Percentiles rank a stretch among this genome's conserved stretches.
Conservation (phyloP, 2,113 vertebrate species). For the Anseranas semipalmata region DNA sequence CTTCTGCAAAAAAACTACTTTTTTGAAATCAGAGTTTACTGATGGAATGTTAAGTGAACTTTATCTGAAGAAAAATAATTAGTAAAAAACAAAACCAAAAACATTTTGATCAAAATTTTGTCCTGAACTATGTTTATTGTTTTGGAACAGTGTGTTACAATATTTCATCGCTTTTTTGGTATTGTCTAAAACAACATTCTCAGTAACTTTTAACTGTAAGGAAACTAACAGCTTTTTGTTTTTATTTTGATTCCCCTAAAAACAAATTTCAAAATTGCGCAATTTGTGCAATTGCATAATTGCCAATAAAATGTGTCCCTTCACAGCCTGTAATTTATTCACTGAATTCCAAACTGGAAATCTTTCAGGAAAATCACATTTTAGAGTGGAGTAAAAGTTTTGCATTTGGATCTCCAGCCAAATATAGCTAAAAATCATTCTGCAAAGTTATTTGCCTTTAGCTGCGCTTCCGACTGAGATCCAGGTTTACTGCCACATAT, state of each 20-base stretch:
- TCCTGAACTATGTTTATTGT: neutral
- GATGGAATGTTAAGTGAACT: neutral
- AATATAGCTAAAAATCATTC: slow-evolving; percentile 30
- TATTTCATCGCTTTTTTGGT: neutral
- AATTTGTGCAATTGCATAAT: neutral
- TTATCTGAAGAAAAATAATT: neutral
- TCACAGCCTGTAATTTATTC: neutral
- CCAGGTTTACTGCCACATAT: neutral
- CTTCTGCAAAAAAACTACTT: neutral
- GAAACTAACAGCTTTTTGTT: neutral
- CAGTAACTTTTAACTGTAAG: neutral
- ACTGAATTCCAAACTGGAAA: slow-evolving; percentile 13
- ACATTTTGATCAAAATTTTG: neutral
- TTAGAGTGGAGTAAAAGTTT: neutral
- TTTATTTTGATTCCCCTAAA: neutral
- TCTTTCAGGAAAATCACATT: slow-evolving; percentile 1
- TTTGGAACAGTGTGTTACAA: neutral
- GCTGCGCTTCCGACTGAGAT: neutral
- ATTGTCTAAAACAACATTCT: neutral
- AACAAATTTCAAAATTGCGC: neutral
- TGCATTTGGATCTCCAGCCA: neutral
- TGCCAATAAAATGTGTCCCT: neutral
- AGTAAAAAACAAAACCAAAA: neutral
- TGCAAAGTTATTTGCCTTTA: slow-evolving; percentile 13
- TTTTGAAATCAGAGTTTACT: neutral